These are phyloP conservation scores for Strigops habroptila DNA, from an alignment of 2,113 vertebrate species.

Conservation along the genomic window DNA sequence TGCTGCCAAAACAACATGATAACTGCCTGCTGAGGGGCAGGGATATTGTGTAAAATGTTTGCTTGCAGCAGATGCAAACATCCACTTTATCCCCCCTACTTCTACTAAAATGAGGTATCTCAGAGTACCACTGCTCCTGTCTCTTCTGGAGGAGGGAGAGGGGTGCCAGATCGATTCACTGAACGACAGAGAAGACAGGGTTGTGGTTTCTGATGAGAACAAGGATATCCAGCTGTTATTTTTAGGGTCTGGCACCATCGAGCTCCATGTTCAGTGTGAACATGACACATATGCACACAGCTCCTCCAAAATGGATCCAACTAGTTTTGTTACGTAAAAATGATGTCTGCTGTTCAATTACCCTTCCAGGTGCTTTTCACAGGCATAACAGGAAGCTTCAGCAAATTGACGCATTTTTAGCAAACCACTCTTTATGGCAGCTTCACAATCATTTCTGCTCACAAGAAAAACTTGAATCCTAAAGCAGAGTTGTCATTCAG, in stretches of 20 bases:
- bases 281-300: conserved; percentile 51
- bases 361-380: not conserved
- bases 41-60: conserved; percentile 58
- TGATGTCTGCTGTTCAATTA: not conserved
- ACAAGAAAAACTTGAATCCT: not conserved
- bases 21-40: conserved; percentile 71
- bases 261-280: conserved; percentile 62
- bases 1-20: conserved; percentile 81
- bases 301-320: conserved; percentile 46
- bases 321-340: not conserved
- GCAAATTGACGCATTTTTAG: not conserved
- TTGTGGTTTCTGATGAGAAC: conserved; percentile 61
- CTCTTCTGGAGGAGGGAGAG: conserved; percentile 1
- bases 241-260: conserved; percentile 65
- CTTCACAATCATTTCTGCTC: not conserved
- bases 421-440: not conserved
- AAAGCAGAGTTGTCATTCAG: not conserved
- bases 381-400: not conserved
- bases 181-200: not conserved
- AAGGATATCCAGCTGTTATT: conserved; percentile 69
- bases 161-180: not conserved
- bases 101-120: conserved; percentile 19
- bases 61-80: conserved; percentile 46
- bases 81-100: conserved; percentile 50
- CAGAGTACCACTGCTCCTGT: not conserved